Conservation (phyloP, 2,113 vertebrate species). For the Trogon melanurus region DNA sequence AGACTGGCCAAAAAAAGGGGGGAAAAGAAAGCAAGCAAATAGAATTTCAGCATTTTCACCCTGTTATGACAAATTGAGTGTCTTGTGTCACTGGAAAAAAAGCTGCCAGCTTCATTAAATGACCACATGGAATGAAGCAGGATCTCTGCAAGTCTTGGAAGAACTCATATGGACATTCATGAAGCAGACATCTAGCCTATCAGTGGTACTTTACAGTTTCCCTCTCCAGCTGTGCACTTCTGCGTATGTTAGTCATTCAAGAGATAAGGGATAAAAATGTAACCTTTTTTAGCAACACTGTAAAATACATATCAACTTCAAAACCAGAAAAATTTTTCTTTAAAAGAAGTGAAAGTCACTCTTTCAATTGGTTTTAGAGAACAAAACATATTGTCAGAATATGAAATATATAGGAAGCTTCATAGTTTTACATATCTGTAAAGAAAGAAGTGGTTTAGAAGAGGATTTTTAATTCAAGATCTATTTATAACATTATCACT, state of each 20-base stretch:
- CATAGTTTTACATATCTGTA: background rate
- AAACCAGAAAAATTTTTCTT: background rate
- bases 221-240: background rate
- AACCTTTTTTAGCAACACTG: background rate
- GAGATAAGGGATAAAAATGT: background rate
- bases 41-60: background rate
- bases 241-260: background rate
- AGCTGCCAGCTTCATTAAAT: background rate
- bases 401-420: background rate
- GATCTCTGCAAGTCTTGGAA: background rate
- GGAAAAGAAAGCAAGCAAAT: background rate
- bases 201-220: background rate
- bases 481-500: background rate
- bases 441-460: background rate
- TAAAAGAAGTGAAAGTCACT: background rate
- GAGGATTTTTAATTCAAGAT: background rate
- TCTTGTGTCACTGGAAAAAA: background rate
- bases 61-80: background rate
- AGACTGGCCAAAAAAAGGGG: background rate
- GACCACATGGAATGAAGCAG: background rate
- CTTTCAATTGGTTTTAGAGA: background rate
- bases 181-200: background rate
- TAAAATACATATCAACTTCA: background rate
- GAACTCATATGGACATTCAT: accelerated
- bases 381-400: background rate